Evolutionary conservation across 1,140 invertebrate species (phyloP), one percentile per base, ranked within the genome.

Genomic region (Zaprionus ghesquierei): DNA sequence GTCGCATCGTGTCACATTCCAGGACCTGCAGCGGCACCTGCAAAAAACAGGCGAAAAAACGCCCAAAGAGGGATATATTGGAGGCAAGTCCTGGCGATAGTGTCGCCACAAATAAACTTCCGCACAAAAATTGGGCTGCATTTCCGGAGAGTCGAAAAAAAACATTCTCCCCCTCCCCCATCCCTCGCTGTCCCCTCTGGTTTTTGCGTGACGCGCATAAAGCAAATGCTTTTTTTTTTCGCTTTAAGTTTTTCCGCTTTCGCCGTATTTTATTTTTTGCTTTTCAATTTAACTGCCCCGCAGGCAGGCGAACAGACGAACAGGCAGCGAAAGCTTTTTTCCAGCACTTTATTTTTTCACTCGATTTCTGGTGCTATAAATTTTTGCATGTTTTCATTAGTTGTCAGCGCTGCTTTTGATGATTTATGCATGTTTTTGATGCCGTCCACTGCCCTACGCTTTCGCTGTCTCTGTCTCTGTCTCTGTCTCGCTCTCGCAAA

Each of bases 361-460:
- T 62, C 76, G 61, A 74, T 82, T 77, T 55, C 66, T 63, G 31
- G 50, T 60, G 84, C 76, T 63, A 87, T 87, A 87, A 89, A 89
- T 87, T 87, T 87, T 74, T 87, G 76, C 84, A 86, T 89, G 87
- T 89, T 87, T 87, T 87, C 84, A 87, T 87, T 89, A 89, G 84
- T 87, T 87, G 84, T 87, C 84, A 89, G 84, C 74, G 63, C 53
- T 89, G 82, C 84, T 84, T 87, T 89, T 87, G 80, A 87, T 87
- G 84, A 87, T 87, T 87, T 87, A 87, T 87, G 84, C 80, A 87
- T 87, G 84, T 89, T 89, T 87, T 89, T 84, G 76, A 79, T 77
- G 79, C 63, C 49, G 13, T 58, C 31, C 73, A 76, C 75, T 66
- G 29, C 22, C 31, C 41, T 18, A 69, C 50, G n/a, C 25, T 27